Evolutionary conservation across 2,113 vertebrate species (phyloP).

Genomic region (Pyxicephalus adspersus): DNA sequence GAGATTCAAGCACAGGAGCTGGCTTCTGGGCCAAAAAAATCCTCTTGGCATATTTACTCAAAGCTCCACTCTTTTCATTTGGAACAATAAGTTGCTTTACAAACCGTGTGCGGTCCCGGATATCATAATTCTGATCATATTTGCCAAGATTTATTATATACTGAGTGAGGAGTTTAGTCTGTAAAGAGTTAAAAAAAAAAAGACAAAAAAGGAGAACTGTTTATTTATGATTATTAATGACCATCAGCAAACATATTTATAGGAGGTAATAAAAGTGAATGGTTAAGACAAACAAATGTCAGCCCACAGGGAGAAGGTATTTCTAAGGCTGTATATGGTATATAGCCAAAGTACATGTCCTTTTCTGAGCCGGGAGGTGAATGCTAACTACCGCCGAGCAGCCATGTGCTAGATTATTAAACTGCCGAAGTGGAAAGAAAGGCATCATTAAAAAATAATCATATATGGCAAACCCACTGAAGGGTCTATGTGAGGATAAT

Average conservation of each 20-base stretch:
- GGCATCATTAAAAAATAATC: slow-evolving; percentile 94
- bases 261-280: slow-evolving; percentile 93
- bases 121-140: slow-evolving; percentile 98
- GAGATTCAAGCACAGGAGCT: slow-evolving; percentile 90
- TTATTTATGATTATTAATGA: slow-evolving; percentile 99
- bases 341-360: slow-evolving; percentile 83
- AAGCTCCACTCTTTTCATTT: slow-evolving; percentile 90
- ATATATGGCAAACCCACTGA: slow-evolving; percentile 88
- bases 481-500: slow-evolving; percentile 86
- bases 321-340: slow-evolving; percentile 88
- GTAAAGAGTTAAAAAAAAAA: slow-evolving; percentile 70
- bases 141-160: slow-evolving; percentile 97
- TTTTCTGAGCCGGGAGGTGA: slow-evolving; percentile 81
- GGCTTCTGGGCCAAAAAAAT: slow-evolving; percentile 95
- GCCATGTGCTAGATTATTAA: slow-evolving; percentile 90
- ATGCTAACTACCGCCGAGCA: slow-evolving; percentile 82
- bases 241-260: slow-evolving; percentile 94
- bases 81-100: slow-evolving; percentile 98
- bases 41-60: slow-evolving; percentile 95
- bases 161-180: slow-evolving; percentile 99
- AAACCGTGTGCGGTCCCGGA: slow-evolving; percentile 97
- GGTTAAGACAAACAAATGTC: slow-evolving; percentile 89
- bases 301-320: slow-evolving; percentile 83
- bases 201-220: slow-evolving; percentile 64
- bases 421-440: slow-evolving; percentile 89